Base-by-base conservation (phyloP, 1,140 invertebrate genomes). In the Trichonephila inaurata region DNA sequence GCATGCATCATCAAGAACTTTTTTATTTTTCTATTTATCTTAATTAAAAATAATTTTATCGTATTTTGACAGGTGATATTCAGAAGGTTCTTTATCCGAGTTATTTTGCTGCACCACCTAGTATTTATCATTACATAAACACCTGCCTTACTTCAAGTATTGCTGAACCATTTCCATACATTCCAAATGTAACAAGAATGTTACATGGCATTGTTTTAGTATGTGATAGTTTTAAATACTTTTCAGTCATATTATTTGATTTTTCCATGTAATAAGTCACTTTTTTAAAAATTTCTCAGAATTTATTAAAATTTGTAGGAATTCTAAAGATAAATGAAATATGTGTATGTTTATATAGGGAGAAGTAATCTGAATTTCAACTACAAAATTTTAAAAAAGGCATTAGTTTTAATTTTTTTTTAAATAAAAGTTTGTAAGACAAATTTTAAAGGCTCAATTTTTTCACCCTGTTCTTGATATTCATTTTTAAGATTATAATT, bases 31-130 rank as follows among this genome's bases (percentile, higher is more conserved):
- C 14, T 69, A 28, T 12, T 66, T n/a, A 66, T 66, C 21, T 66
- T 7, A n/a, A n/a, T n/a, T 66, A n/a, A 66, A 69, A 69, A 28
- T 40, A 62, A 51, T 77, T 89, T 88, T 60, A 4, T 82, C 87
- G 88, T 93, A 40, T 40, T 69, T 94, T 89, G 92, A n/a, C 19
- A 94, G 96, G 95, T 19, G 96, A 97, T 94, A 95, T 97, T 21
- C 96, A 97, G 62, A 97, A 97, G 95, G 96, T 98, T 94, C 95
- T 99, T 96, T 98, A 97, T 95, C 98, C 98, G 0, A 95, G 96
- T 12, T 95, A 97, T 33, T 97, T 96, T 95, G 95, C 95, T 77
- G 93, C 96, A 60, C 95, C 92, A 89, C 82, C 95, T 95, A 94
- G 95, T 95, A 87, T 94, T 94, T 91, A 95, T 94, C 86, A 96